A percentile compares a stretch with the other conserved stretches of the same genome.
These are phyloP conservation scores for Orchestes rusci DNA, from an alignment of 2,888 invertebrate species.

Conservation along the genomic window DNA sequence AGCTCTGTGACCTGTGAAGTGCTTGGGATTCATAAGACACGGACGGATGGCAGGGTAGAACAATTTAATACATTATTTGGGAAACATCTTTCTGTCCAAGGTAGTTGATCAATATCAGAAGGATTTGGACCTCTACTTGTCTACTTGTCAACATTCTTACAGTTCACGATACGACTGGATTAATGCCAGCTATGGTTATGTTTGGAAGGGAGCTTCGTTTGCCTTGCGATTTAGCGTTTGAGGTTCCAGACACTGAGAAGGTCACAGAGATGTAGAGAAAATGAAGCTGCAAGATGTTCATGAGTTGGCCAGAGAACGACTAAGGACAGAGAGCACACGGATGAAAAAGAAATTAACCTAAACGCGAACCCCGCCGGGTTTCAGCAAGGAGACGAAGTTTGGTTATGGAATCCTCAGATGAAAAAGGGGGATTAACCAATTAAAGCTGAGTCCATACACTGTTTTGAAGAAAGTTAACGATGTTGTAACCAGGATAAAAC, in stretches of 20 bases:
- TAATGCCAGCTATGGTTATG: constrained; percentile 10
- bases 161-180: constrained; percentile 9
- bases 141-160: constrained; percentile 3
- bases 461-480: too few species aligned
- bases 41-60: constrained; percentile 34
- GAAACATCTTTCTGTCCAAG: constrained; percentile 23
- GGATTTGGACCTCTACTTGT: neutral
- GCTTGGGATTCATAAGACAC: constrained; percentile 27
- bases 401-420: neutral
- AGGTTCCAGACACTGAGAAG: neutral
- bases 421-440: too few species aligned
- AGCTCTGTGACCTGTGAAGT: constrained; percentile 19
- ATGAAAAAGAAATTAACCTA: neutral
- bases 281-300: neutral
- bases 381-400: neutral
- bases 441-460: too few species aligned
- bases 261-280: neutral
- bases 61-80: constrained; percentile 27
- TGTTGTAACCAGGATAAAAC: too few species aligned
- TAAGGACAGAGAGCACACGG: neutral
- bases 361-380: neutral
- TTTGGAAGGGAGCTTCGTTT: constrained; percentile 20
- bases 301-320: neutral
- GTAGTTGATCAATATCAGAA: constrained; percentile 10
- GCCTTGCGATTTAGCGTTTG: constrained; percentile 15